Evolutionary conservation across 2,113 vertebrate species (phyloP), one percentile per base, ranked within the genome.

Genomic region (Geothlypis trichas): DNA sequence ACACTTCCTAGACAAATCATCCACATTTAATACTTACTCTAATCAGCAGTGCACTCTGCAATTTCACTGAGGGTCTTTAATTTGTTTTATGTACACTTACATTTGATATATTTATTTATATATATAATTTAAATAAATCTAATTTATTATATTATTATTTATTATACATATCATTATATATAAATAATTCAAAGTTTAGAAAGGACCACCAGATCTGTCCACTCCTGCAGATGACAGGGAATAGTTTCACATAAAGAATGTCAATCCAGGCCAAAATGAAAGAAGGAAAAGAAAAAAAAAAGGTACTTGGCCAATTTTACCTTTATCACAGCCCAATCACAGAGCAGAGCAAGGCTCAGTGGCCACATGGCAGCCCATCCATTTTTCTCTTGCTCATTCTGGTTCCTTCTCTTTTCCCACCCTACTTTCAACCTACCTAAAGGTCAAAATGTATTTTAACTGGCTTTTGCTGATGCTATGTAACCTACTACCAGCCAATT

Each of bases 241-340:
- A 73, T 4, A 1, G 2, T 39, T 79, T 31, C 18, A 85, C 12
- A 37, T 2, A 9, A n/a, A 69, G 3, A 63, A 19, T 0, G 1
- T 9, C 41, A 71, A 41, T 26, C 14, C 44, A 62, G 26, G 10
- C 5, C 19, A 80, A 90, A 88, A 61, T 14, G 5, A 66, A 2
- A 30, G 8, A 76, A 74, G 2, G 2, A 37, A 23, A 39, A 31
- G 3, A 2, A 57, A 21, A 23, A 23, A 23, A 47, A 17, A 19
- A 59, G 39, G 3, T 46, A 30, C 15, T 30, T 37, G 4, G 27
- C 7, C 47, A 57, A 22, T 22, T 24, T 33, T 2, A 35, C 5
- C 8, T 74, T 89, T 8, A 86, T 35, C 27, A 39, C 6, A 47
- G 33, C 4, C 23, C 19, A 3, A 13, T 15, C 37, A 30, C 2